These are phyloP conservation scores for Psittacula derbiana DNA, from an alignment of 2,797 vertebrate genomes.

Conservation along the genomic window DNA sequence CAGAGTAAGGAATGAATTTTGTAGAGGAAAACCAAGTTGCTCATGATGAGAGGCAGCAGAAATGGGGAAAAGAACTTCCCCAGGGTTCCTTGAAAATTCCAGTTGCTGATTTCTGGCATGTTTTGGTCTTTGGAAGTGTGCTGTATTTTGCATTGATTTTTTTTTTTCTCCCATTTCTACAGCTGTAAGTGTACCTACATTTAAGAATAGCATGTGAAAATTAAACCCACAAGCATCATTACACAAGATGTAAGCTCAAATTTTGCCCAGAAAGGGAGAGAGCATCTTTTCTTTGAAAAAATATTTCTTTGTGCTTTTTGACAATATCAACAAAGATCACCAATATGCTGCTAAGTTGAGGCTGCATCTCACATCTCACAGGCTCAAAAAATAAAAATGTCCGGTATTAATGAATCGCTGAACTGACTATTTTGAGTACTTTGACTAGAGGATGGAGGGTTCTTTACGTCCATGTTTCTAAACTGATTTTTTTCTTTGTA, in stretches of 20 bases:
- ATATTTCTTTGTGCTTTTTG: neutral
- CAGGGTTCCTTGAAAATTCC: conserved; percentile 3
- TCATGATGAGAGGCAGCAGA: neutral
- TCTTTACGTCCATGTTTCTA: neutral
- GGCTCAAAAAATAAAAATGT: neutral
- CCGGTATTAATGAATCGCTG: neutral
- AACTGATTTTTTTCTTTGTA: neutral
- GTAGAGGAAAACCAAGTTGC: conserved; percentile 45
- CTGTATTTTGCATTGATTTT: neutral
- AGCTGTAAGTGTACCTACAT: neutral
- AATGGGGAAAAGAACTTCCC: conserved; percentile 18
- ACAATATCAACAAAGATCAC: neutral
- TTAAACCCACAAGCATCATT: neutral
- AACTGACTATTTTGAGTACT: neutral
- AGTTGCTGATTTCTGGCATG: neutral
- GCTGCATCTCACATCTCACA: neutral
- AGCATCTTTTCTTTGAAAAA: neutral
- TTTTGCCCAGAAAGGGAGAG: neutral
- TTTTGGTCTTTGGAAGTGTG: neutral
- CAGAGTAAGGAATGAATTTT: conserved; percentile 36
- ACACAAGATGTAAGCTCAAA: neutral
- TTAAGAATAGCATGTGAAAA: neutral
- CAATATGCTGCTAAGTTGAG: neutral
- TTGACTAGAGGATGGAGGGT: neutral
- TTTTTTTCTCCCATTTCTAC: neutral